These are phyloP conservation scores for Notothenia rossii DNA, from an alignment of 2,113 vertebrate species.

Conservation along the genomic window DNA sequence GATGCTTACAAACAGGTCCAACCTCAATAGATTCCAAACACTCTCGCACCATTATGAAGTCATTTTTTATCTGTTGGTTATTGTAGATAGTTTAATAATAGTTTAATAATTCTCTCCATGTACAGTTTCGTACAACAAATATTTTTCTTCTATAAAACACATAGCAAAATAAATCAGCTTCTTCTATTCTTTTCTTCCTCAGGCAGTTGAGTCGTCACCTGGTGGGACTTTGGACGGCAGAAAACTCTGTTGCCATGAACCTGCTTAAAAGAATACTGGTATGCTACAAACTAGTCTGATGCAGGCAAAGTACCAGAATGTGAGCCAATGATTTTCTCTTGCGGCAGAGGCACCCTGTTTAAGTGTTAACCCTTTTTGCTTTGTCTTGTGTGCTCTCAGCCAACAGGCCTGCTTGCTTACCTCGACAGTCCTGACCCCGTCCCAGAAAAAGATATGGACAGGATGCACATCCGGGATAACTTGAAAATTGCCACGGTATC, in stretches of 20 bases:
- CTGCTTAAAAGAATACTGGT: constrained; percentile 98
- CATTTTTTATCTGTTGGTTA: no score
- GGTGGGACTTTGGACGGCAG: constrained; percentile 98
- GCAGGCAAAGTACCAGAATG: constrained; percentile 2
- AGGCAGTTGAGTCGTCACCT: constrained; percentile 98
- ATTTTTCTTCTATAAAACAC: no score
- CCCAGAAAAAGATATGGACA: constrained; percentile 95
- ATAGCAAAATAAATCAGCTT: background rate
- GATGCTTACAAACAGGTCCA: constrained; percentile 96
- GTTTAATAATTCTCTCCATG: background rate
- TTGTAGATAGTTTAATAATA: no score
- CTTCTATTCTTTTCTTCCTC: constrained; percentile 48
- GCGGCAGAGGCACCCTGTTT: constrained; percentile 17
- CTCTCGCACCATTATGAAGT: no score
- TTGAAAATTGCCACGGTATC: constrained; percentile 96
- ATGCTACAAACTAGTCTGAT: constrained; percentile 60
- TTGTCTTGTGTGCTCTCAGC: constrained; percentile 76
- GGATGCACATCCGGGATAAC: constrained; percentile 98
- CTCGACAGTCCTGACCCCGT: constrained; percentile 94
- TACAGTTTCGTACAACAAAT: background rate
- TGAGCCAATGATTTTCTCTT: constrained; percentile 10
- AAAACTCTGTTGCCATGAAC: constrained; percentile 93
- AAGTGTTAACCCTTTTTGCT: constrained; percentile 3
- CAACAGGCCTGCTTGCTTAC: constrained; percentile 93
- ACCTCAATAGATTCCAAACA: constrained; percentile 4